These are phyloP conservation scores for Rhinella marina DNA, from an alignment of 2,797 vertebrate species.

Conservation along the genomic window DNA sequence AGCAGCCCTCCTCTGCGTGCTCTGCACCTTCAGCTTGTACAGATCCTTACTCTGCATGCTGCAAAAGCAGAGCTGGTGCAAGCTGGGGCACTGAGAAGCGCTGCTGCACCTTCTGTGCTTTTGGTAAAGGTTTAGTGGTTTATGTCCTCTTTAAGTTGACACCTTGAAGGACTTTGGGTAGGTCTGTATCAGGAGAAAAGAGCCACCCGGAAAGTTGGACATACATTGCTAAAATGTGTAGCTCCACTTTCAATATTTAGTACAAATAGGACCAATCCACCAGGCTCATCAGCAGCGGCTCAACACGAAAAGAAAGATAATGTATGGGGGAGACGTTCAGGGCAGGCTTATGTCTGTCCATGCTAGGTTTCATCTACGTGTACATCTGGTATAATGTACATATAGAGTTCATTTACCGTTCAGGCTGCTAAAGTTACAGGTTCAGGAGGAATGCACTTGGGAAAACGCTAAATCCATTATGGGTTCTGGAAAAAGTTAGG, in stretches of 20 bases:
- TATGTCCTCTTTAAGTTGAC: no score
- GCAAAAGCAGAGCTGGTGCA: no score
- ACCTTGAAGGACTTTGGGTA: no score
- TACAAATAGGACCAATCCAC: background rate
- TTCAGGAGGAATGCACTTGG: background rate
- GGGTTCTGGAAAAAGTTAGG: background rate
- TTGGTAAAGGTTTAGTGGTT: no score
- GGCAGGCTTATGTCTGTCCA: background rate
- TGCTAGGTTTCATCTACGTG: background rate
- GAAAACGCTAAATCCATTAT: background rate
- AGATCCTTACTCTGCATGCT: no score
- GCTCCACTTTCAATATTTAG: background rate
- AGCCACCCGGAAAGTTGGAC: no score
- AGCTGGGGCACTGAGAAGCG: no score
- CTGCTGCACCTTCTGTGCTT: no score
- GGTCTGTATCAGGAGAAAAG: background rate
- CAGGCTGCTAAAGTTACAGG: constrained; percentile 21
- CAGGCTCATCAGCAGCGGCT: background rate
- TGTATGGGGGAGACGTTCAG: background rate
- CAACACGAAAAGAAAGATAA: background rate
- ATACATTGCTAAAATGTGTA: background rate
- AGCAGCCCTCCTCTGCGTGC: no score
- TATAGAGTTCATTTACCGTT: constrained; percentile 3
- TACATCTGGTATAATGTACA: constrained; percentile 18
- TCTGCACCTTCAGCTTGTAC: no score